Evolutionary conservation across 2,113 vertebrate species (phyloP), one percentile per base, ranked within the genome.

Genomic region (Egretta garzetta): DNA sequence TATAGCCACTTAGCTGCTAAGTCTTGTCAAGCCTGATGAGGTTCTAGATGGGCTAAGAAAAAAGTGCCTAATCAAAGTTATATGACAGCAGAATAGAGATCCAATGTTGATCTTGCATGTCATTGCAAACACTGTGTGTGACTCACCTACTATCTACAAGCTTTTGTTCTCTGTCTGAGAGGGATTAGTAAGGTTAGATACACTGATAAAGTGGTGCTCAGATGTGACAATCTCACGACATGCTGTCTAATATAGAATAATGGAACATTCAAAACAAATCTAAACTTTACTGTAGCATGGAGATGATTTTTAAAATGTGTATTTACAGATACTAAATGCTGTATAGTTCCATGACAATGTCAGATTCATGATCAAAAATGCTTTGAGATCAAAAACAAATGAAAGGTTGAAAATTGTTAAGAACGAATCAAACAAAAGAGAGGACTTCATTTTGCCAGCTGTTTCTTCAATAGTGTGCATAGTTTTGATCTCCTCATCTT

Each of bases 51-150:
- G 12, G 15, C 6, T 80, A 12, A 80, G 43, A 75, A 62, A 79
- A 35, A 22, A 72, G 49, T 20, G 9, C 4, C 14, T 73, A 50
- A 64, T 52, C 14, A 10, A 67, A 45, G 9, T 30, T n/a, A 13
- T 11, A 16, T 55, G 56, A 53, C 8, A 63, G 22, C 4, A 58
- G 35, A 71, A 22, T 5, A 90, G 55, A 81, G 14, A 82, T 35
- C 15, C 1, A 3, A 3, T 2, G 1, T 55, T 72, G n/a, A 64
- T 50, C 8, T 26, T 33, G 8, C 4, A 30, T 55, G 30, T 27
- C 14, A 37, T 10, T 80, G 14, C 20, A 52, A 67, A 43, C 7
- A 4, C 13, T 58, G 1, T 37, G 12, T 81, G 12, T 81, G 63
- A 56, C 39, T 72, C 47, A 63, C 14, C 37, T 63, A 9, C 10